Percentiles rank a stretch among this genome's conserved stretches.
Conservation (phyloP, 1,140 invertebrate genomes). For the Drosophila jambulina region DNA sequence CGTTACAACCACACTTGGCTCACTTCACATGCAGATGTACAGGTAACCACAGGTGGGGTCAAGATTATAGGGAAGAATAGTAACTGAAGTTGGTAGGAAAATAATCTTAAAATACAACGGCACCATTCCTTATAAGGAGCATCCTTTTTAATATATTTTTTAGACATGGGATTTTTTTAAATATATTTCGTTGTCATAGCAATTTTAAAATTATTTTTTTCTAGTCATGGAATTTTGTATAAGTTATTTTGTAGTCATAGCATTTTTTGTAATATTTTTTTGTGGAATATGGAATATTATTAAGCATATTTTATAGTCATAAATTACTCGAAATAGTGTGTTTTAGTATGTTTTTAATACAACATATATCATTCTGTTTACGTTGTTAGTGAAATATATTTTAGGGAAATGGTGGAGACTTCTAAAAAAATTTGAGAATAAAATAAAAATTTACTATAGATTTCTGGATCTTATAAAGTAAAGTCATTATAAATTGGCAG, state of each 20-base stretch:
- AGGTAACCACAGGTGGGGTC: conserved; percentile 4
- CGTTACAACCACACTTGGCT: conserved; percentile 52
- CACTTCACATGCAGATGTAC: conserved; percentile 34
- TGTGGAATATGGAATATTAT: too few relatives aligned
- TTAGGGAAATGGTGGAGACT: too few relatives aligned
- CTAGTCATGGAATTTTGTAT: too few relatives aligned
- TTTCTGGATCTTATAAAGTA: too few relatives aligned
- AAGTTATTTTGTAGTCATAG: too few relatives aligned
- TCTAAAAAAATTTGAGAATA: too few relatives aligned
- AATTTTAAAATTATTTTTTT: too few relatives aligned
- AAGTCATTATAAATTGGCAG: neutral
- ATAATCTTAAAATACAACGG: neutral
- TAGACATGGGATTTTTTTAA: too few relatives aligned
- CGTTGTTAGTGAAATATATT: neutral
- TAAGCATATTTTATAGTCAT: neutral
- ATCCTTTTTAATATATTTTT: neutral
- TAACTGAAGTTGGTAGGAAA: neutral
- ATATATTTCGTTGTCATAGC: too few relatives aligned
- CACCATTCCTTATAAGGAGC: neutral
- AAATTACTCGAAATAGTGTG: neutral
- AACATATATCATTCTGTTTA: neutral
- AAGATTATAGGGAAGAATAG: neutral
- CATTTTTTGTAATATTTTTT: too few relatives aligned
- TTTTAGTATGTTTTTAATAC: neutral
- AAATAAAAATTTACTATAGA: too few relatives aligned